These are phyloP conservation scores for Ophthalmotilapia sp. DNA, from an alignment of 2,113 vertebrate species.

Conservation along the genomic window DNA sequence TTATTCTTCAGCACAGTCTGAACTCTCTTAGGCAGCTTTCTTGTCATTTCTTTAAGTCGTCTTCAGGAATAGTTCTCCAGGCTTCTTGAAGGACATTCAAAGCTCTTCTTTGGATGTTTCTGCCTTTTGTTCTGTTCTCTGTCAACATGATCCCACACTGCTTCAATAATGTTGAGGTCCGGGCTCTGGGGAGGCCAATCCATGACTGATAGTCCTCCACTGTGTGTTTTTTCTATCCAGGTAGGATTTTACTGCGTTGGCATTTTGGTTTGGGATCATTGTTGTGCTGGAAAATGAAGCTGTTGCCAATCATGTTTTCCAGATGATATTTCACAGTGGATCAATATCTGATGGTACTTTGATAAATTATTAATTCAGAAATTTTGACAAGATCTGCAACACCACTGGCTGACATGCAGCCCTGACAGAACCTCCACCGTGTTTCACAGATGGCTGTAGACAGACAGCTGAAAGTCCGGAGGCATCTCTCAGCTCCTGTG, in stretches of 20 bases:
- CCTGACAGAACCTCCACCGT: neutral
- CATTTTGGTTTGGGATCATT: neutral
- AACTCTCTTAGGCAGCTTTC: neutral
- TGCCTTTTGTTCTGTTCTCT: fast-evolving
- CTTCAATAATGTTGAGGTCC: neutral
- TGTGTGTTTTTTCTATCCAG: neutral
- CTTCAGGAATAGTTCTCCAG: neutral
- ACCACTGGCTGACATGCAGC: neutral
- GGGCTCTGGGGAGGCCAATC: neutral
- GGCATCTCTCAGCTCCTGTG: neutral
- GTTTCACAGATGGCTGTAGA: neutral
- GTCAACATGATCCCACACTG: neutral
- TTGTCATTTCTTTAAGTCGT: fast-evolving
- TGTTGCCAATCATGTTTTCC: neutral
- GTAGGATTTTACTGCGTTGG: neutral
- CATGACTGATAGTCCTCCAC: neutral
- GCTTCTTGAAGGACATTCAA: neutral
- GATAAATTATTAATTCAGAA: neutral
- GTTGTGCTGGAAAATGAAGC: neutral
- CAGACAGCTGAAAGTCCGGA: neutral
- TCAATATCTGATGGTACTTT: neutral
- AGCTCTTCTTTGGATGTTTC: neutral
- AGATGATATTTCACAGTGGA: neutral
- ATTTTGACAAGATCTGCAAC: neutral
- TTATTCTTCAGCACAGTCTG: neutral